Conservation (phyloP, 2,113 vertebrate genomes). For the Cololabis saira region DNA sequence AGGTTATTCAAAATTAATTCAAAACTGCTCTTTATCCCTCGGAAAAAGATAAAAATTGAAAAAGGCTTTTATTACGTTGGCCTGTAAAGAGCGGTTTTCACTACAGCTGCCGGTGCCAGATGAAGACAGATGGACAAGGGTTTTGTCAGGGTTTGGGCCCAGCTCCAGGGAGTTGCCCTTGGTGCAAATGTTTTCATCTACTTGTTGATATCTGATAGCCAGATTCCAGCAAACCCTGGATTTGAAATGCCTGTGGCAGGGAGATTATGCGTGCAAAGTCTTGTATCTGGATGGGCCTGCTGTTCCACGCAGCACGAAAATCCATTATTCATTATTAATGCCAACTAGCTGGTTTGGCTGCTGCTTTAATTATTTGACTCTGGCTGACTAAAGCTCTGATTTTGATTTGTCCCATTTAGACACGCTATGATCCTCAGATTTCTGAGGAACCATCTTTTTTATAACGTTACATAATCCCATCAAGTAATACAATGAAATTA, state of each 20-base stretch:
- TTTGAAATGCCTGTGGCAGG: constrained; percentile 51
- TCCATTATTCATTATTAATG: constrained; percentile 57
- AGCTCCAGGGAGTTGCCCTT: constrained; percentile 56
- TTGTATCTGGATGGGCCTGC: constrained; percentile 35
- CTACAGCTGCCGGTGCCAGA: constrained; percentile 35
- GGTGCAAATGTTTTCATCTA: constrained; percentile 57
- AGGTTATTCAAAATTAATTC: not conserved
- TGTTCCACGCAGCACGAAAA: constrained; percentile 22
- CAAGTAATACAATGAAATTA: no score
- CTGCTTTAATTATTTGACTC: not conserved
- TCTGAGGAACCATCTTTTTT: no score
- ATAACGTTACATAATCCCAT: no score
- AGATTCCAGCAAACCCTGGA: constrained; percentile 65
- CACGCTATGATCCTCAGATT: no score
- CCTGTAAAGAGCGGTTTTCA: constrained; percentile 3
- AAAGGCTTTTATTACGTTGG: constrained; percentile 38
- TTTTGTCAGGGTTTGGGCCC: constrained; percentile 48
- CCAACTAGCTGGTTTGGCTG: constrained; percentile 4
- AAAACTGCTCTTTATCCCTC: not conserved
- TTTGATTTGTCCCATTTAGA: not conserved
- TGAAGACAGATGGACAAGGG: constrained; percentile 65
- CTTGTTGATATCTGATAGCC: constrained; percentile 54
- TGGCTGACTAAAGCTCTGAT: not conserved
- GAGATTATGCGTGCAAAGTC: constrained; percentile 56
- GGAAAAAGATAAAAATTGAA: constrained; percentile 4